Percentiles rank a stretch among this genome's conserved stretches.
phyloP scores from a whole-genome alignment of 2,113 vertebrate genomes.

The Upupa epops region DNA sequence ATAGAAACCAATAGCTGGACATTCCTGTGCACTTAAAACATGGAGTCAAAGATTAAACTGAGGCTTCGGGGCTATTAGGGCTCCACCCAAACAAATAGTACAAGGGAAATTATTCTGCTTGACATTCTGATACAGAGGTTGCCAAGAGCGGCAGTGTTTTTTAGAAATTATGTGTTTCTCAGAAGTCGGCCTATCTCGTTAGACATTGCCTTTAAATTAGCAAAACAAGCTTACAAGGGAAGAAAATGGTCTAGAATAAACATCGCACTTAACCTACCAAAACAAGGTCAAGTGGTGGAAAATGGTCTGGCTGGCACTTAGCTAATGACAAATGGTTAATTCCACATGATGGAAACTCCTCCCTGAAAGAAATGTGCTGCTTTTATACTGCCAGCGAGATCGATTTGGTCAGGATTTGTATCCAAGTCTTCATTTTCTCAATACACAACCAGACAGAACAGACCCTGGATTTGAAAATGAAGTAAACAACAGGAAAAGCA shows the following conservation, averaged over 20 bases:
- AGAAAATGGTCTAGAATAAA: background rate
- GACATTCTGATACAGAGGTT: conserved; percentile 41
- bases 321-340: background rate
- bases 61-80: conserved; percentile 31
- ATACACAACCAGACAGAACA: background rate
- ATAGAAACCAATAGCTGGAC: conserved; percentile 44
- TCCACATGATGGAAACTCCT: background rate
- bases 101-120: conserved; percentile 64
- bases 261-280: background rate
- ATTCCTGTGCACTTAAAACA: conserved; percentile 58
- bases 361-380: conserved; percentile 16
- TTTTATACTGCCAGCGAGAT: background rate
- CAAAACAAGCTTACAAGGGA: background rate
- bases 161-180: conserved; percentile 46
- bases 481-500: background rate
- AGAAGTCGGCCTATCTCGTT: conserved; percentile 46
- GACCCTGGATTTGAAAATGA: background rate
- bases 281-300: background rate
- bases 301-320: background rate
- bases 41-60: conserved; percentile 60
- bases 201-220: conserved; percentile 1
- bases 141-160: conserved; percentile 68
- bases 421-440: background rate
- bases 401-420: background rate
- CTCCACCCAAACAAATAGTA: conserved; percentile 70